phyloP scores from a whole-genome alignment of 2,888 invertebrate genomes.

The Apamea crenata region DNA sequence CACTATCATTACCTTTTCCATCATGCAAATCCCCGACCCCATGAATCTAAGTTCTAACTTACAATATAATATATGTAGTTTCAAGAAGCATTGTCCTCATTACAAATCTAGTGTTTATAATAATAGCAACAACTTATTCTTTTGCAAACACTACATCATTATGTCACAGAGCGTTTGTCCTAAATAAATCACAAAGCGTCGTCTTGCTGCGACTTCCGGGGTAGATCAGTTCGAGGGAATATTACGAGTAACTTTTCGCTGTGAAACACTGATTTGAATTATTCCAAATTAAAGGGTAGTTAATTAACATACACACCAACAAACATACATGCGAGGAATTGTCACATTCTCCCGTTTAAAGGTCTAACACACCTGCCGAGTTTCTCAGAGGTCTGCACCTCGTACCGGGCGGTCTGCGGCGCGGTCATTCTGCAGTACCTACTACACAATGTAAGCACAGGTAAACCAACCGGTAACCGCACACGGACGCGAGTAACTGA shows the following conservation, averaged over 20 bases:
- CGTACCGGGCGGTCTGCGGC: constrained; percentile 77
- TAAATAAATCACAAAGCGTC: constrained; percentile 28
- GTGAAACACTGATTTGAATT: neutral
- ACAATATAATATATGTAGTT: neutral
- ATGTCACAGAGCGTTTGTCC: constrained; percentile 29
- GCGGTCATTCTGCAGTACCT: constrained; percentile 69
- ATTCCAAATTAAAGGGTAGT: neutral
- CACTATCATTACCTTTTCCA: neutral
- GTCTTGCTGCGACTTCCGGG: constrained; percentile 30
- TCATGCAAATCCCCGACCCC: neutral
- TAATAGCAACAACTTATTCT: constrained; percentile 14
- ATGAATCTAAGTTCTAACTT: neutral
- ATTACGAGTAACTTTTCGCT: neutral
- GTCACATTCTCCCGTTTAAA: neutral
- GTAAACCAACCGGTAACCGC: constrained; percentile 42
- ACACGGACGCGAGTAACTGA: constrained; percentile 66
- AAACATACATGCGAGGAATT: constrained; percentile 29
- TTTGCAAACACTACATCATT: constrained; percentile 13
- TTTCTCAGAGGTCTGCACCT: constrained; percentile 78
- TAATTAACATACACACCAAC: constrained; percentile 22
- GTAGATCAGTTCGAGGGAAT: constrained; percentile 23
- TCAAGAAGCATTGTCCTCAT: constrained; percentile 4
- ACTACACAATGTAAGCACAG: constrained; percentile 23
- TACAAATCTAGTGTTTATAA: neutral
- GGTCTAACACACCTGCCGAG: constrained; percentile 81